Base-by-base conservation (phyloP, 2,113 vertebrate species). In the Gymnocephalus cernua region DNA sequence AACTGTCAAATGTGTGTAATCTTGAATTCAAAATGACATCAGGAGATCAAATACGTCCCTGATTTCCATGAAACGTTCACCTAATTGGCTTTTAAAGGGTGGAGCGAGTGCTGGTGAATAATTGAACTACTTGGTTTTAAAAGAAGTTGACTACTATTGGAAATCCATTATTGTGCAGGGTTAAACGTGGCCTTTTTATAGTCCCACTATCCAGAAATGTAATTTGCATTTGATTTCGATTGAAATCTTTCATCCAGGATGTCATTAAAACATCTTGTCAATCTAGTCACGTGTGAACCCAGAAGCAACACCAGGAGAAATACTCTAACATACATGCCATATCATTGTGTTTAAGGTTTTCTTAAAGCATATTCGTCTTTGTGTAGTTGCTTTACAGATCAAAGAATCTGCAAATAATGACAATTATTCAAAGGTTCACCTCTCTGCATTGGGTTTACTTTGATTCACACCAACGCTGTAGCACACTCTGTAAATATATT, bases 81-180 rank as follows among this genome's bases (percentile, higher is more conserved):
- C 80, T 89, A 92, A 93, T 90, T 89, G 89, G 85, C 82, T 90
- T 91, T 92, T 83, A 90, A 87, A 77, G 48, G 83, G 73, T 67
- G 65, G 59, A 72, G 78, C 64, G 84, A 76, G 80, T 2, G 3
- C 51, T 29, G 21, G 70, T 84, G 80, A 91, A 91, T 92, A 89
- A 88, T 91, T 90, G 32, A 85, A 83, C 76, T 16, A 35, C 74
- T 86, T 81, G 59, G 79, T 80, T 92, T 89, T 75, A 80, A 90
- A 29, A 89, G 80, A 80, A 68, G 65, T 73, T 21, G 59, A 85
- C 47, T 48, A 73, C n/a, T 41, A 83, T 86, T 80, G 54, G 62
- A 90, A 80, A 88, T 68, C 76, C 66, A 88, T 90, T 88, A 80
- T 48, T 16, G 48, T 19, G 65, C 32, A 72, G 74, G 72, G 64